phyloP scores from a whole-genome alignment of 1,140 invertebrate species.

The Agraylea sexmaculata region DNA sequence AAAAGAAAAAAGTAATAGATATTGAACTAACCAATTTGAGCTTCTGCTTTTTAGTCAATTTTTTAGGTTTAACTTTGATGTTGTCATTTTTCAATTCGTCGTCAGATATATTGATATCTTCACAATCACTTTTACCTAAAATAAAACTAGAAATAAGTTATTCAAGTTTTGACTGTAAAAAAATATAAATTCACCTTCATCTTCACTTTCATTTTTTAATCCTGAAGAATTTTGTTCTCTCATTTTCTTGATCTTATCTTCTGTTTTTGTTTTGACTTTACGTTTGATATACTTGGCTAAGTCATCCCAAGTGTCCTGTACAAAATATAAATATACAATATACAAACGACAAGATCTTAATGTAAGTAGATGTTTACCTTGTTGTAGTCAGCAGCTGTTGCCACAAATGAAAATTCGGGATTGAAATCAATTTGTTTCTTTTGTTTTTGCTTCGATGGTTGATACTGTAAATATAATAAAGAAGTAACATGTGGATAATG shows the following conservation, averaged over 20 bases:
- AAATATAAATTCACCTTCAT: slow-evolving; percentile 27
- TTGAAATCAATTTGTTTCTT: slow-evolving; percentile 62
- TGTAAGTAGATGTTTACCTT: slow-evolving; percentile 28
- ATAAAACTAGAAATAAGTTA: slow-evolving; percentile 9
- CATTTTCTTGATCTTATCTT: slow-evolving; percentile 71
- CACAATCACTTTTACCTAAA: slow-evolving; percentile 16
- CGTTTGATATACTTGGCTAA: slow-evolving; percentile 69
- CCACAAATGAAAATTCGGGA: slow-evolving; percentile 62
- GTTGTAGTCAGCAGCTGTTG: slow-evolving; percentile 61
- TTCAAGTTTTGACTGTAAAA: slow-evolving; percentile 8
- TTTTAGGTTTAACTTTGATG: slow-evolving; percentile 45
- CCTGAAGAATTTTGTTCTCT: slow-evolving; percentile 33
- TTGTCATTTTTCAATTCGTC: slow-evolving; percentile 60
- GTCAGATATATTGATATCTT: slow-evolving; percentile 48
- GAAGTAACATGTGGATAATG: slow-evolving; percentile 2
- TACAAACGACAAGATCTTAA: background rate
- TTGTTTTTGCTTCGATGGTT: slow-evolving; percentile 62
- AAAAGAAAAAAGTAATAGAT: background rate
- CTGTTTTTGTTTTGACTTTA: slow-evolving; percentile 66
- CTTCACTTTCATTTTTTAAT: slow-evolving; percentile 23
- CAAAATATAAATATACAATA: slow-evolving; percentile 8
- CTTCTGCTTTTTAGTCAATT: slow-evolving; percentile 42
- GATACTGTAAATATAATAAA: slow-evolving; percentile 47
- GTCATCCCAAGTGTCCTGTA: slow-evolving; percentile 72
- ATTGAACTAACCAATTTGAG: slow-evolving; percentile 27